These are phyloP conservation scores for Corythoichthys haematopterus DNA, from an alignment of 2,113 vertebrate species.

Conservation along the genomic window DNA sequence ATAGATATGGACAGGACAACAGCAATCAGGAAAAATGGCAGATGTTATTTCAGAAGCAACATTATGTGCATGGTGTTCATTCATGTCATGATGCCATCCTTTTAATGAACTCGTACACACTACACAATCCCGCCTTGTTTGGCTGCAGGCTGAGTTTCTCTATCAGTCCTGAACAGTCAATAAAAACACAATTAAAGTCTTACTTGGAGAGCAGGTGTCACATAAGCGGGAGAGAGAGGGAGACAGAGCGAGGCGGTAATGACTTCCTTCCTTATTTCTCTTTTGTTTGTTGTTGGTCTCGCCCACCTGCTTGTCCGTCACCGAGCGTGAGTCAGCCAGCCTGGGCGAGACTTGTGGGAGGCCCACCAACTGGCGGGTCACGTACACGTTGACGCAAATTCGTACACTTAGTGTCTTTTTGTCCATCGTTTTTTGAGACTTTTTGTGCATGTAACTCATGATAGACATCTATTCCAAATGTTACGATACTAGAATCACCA, in stretches of 20 bases:
- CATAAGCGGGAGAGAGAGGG: constrained; percentile 5
- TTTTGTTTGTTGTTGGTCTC: background rate
- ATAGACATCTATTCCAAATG: background rate
- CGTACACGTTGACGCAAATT: background rate
- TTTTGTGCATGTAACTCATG: background rate
- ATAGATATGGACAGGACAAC: background rate
- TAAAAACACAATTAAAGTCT: constrained; percentile 37
- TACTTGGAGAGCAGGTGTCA: constrained; percentile 27
- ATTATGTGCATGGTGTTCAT: constrained; percentile 4
- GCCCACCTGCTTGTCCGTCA: background rate
- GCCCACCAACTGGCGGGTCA: constrained; percentile 26
- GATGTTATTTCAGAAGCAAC: background rate
- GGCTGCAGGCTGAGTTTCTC: constrained; percentile 48
- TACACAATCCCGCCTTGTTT: constrained; percentile 14
- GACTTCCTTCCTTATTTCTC: constrained; percentile 39
- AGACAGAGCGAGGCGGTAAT: constrained; percentile 31
- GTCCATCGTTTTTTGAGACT: background rate
- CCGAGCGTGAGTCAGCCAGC: background rate
- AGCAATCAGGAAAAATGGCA: background rate
- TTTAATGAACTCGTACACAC: constrained; percentile 36
- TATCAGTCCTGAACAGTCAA: constrained; percentile 50
- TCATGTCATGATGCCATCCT: constrained; percentile 36
- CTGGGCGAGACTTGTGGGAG: constrained; percentile 14
- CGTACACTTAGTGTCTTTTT: background rate
- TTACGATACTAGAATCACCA: too few relatives aligned